phyloP scores from a whole-genome alignment of 2,113 vertebrate genomes.

The Okapia johnstoni region DNA sequence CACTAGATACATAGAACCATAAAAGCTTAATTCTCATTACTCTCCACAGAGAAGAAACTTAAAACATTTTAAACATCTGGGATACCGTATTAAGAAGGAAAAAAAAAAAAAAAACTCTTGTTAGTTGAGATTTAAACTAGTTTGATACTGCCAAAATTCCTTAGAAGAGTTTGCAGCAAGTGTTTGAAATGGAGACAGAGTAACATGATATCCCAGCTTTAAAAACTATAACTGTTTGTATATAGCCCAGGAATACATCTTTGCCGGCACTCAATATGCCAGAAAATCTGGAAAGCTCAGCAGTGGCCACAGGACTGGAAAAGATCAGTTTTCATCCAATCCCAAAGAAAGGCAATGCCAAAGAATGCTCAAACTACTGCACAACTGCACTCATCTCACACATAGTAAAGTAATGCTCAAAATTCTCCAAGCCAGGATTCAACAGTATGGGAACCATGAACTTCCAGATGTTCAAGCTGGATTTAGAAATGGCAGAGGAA shows the following conservation, averaged over 20 bases:
- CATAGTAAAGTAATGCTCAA: not conserved
- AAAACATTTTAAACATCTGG: not conserved
- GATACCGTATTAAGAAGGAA: not conserved
- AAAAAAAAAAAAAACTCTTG: not conserved
- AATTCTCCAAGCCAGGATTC: not conserved
- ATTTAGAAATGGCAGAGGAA: not conserved
- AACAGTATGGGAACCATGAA: not conserved
- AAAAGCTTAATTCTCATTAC: conserved; percentile 30
- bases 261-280: not conserved
- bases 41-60: not conserved
- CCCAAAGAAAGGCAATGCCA: not conserved
- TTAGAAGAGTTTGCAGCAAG: not conserved
- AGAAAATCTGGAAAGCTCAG: not conserved
- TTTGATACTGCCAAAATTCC: not conserved
- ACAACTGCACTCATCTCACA: not conserved
- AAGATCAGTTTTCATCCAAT: not conserved
- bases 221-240: conserved; percentile 13
- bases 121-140: not conserved
- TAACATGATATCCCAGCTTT: not conserved
- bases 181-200: not conserved
- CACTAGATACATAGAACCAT: conserved; percentile 36
- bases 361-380: not conserved
- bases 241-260: not conserved
- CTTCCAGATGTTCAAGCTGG: not conserved
- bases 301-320: not conserved